Percentiles rank a stretch among this genome's conserved stretches.
Evolutionary conservation across 2,113 vertebrate genomes (phyloP).

Genomic region (Alligator mississippiensis): DNA sequence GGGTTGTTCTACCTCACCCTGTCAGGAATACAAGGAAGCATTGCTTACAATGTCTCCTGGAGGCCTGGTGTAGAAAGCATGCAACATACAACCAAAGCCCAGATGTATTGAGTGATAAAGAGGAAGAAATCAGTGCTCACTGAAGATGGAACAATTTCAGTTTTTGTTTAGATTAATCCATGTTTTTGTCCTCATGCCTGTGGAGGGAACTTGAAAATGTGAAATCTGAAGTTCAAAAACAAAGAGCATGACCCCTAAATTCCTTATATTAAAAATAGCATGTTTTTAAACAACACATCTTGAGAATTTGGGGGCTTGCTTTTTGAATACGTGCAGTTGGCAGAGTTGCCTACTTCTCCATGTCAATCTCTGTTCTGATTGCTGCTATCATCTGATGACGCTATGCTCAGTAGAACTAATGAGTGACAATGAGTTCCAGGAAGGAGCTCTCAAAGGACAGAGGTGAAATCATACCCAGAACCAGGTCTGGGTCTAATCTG

Average conservation of each 20-base stretch:
- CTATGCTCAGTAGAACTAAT: background rate
- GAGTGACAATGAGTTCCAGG: background rate
- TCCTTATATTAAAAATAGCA: background rate
- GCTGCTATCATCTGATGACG: background rate
- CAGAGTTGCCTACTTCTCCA: background rate
- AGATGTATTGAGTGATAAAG: background rate
- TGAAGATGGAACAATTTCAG: background rate
- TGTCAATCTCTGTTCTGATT: background rate
- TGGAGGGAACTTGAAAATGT: background rate
- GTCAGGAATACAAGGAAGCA: background rate
- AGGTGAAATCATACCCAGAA: accelerated
- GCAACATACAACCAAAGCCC: background rate
- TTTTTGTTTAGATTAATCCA: background rate
- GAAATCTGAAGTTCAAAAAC: background rate
- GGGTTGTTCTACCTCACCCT: background rate
- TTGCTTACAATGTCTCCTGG: background rate
- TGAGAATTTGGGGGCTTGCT: background rate
- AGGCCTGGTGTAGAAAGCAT: too few relatives aligned
- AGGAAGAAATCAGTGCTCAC: background rate
- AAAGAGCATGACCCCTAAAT: background rate
- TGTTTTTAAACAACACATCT: background rate
- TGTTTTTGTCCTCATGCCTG: background rate
- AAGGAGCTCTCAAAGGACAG: background rate
- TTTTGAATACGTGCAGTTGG: background rate
- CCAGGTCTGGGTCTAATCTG: background rate